These are phyloP conservation scores for Taeniopygia guttata DNA, from an alignment of 2,797 vertebrate species.

Conservation along the genomic window DNA sequence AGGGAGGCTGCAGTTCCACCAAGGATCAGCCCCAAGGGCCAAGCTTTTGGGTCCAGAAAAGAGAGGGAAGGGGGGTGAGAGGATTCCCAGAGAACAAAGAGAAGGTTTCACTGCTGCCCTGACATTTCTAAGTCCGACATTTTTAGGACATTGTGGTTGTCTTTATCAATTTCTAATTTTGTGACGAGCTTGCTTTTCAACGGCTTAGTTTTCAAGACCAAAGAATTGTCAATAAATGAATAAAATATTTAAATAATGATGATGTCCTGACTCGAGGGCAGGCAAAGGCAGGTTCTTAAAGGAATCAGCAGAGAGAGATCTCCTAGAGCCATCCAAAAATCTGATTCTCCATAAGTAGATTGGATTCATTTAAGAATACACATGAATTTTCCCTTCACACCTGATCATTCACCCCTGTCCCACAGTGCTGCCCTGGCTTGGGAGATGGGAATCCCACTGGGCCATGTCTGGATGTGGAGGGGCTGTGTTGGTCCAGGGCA, in stretches of 20 bases:
- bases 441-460: not conserved
- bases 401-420: not conserved
- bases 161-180: not conserved
- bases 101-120: not conserved
- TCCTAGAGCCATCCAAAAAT: not conserved
- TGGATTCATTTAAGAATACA: not conserved
- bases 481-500: not conserved
- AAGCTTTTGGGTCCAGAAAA: not conserved
- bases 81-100: not conserved
- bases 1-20: not conserved
- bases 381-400: not conserved
- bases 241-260: not conserved
- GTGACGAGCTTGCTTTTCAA: not conserved
- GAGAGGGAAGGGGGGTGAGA: not conserved
- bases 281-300: not conserved
- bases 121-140: not conserved
- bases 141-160: not conserved
- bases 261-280: not conserved
- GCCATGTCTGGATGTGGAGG: accelerated
- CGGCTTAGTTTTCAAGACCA: not conserved
- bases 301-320: not conserved
- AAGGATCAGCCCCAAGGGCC: not conserved
- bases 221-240: conserved; percentile 1
- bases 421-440: not conserved
- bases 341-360: not conserved